Evolutionary conservation across 2,797 vertebrate genomes (phyloP).

Genomic region (Hyperoplus lanceolatus): DNA sequence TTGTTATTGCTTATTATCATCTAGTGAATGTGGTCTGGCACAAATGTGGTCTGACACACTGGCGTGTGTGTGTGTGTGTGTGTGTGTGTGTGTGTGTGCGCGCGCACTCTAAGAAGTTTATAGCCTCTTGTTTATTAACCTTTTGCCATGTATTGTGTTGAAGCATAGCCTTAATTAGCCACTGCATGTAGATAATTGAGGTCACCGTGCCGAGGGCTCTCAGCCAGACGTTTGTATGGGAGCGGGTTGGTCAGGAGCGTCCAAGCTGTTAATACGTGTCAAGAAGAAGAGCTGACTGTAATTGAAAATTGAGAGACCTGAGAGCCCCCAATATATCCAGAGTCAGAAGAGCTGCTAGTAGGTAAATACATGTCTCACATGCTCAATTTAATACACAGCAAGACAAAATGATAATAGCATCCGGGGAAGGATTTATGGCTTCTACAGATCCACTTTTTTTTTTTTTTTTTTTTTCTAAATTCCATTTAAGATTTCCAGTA

Average conservation of each 20-base stretch:
- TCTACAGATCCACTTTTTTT: too few relatives aligned
- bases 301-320: constrained; percentile 21
- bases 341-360: constrained; percentile 11
- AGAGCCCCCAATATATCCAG: background rate
- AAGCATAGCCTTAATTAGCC: constrained; percentile 21
- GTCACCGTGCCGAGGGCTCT: constrained; percentile 3
- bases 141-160: constrained; percentile 21
- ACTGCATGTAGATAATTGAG: constrained; percentile 2
- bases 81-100: background rate
- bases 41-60: too few relatives aligned
- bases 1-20: constrained; percentile 79
- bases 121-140: constrained; percentile 13
- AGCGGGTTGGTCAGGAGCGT: constrained; percentile 10
- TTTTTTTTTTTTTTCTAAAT: background rate
- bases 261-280: constrained; percentile 33
- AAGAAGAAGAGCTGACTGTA: constrained; percentile 9
- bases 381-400: background rate
- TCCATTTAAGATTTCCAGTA: background rate
- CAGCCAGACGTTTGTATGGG: background rate
- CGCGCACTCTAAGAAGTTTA: constrained; percentile 21
- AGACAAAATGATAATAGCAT: background rate
- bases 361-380: background rate
- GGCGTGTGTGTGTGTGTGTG: background rate
- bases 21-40: constrained; percentile 55
- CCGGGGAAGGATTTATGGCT: background rate